phyloP scores from a whole-genome alignment of 2,113 vertebrate species.

The Epinephelus cyanopodus region DNA sequence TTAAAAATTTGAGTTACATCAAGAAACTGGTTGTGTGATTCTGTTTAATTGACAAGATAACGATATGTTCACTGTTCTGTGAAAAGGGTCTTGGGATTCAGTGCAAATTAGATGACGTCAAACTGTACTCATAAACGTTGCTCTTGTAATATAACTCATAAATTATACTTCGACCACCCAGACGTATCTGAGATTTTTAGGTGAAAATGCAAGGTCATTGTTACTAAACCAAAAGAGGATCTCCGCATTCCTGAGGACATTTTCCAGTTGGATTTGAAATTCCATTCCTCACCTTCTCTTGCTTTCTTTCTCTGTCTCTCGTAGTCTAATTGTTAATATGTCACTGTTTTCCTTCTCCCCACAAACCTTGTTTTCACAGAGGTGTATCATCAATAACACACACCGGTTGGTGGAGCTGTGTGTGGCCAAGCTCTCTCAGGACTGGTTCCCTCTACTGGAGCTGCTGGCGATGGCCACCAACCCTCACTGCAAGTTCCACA shows the following conservation, averaged over 20 bases:
- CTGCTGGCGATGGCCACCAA: constrained; percentile 99
- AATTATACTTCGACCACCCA: not conserved
- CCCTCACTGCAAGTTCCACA: constrained; percentile 99
- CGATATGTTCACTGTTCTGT: not conserved
- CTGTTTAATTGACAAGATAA: not conserved
- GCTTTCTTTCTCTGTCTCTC: not conserved
- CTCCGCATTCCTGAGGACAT: not conserved
- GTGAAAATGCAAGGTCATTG: not conserved
- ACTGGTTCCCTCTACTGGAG: constrained; percentile 99
- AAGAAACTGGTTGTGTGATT: not conserved
- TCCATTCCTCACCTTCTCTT: not conserved
- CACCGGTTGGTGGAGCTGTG: constrained; percentile 98
- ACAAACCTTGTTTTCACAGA: constrained; percentile 80
- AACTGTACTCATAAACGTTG: not conserved
- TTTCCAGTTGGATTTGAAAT: not conserved
- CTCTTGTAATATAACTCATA: not conserved
- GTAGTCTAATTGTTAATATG: not conserved
- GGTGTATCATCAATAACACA: constrained; percentile 99
- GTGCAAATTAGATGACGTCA: not conserved
- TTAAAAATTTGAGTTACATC: not conserved
- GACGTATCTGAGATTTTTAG: not conserved
- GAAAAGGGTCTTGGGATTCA: not conserved
- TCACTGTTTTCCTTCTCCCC: not conserved
- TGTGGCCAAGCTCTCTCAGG: constrained; percentile 99
- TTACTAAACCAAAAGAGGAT: not conserved